These are phyloP conservation scores for Amia ocellicauda DNA, from an alignment of 2,113 vertebrate genomes.

Conservation along the genomic window DNA sequence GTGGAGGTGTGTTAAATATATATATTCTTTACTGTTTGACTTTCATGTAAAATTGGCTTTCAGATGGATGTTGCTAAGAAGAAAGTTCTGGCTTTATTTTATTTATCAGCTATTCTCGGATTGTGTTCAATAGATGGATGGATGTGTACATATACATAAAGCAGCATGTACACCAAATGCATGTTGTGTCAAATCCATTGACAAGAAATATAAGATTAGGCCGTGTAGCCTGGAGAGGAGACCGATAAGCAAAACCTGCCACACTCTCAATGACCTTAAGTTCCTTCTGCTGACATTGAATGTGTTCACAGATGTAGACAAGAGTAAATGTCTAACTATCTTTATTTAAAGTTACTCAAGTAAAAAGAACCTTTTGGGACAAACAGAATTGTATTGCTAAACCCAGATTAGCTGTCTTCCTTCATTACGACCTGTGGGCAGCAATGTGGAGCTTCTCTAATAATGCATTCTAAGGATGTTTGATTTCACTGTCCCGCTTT, in stretches of 20 bases:
- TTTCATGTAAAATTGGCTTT: too few relatives aligned
- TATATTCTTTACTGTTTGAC: too few relatives aligned
- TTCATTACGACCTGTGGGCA: conserved; percentile 50
- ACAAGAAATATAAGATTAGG: too few relatives aligned
- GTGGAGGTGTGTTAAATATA: too few relatives aligned
- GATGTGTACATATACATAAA: too few relatives aligned
- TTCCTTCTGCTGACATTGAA: conserved; percentile 45
- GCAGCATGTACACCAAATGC: too few relatives aligned
- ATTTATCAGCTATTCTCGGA: too few relatives aligned
- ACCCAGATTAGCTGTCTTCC: conserved; percentile 66
- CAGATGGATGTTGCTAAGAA: too few relatives aligned
- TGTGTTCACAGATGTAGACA: conserved; percentile 39
- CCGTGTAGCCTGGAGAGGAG: conserved; percentile 11
- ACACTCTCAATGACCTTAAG: conserved; percentile 52
- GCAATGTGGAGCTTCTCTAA: conserved; percentile 4
- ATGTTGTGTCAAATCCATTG: too few relatives aligned
- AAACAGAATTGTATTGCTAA: conserved; percentile 47
- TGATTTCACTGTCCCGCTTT: conserved; percentile 24
- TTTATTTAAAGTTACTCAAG: conserved; percentile 55
- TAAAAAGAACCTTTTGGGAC: conserved; percentile 45
- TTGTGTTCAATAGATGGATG: too few relatives aligned
- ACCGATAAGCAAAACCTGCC: conserved; percentile 37
- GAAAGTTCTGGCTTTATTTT: too few relatives aligned
- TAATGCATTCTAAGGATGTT: conserved; percentile 48
- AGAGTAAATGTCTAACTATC: conserved; percentile 52